These are phyloP conservation scores for Zosterops japonicus DNA, from an alignment of 2,113 vertebrate genomes.

Conservation along the genomic window DNA sequence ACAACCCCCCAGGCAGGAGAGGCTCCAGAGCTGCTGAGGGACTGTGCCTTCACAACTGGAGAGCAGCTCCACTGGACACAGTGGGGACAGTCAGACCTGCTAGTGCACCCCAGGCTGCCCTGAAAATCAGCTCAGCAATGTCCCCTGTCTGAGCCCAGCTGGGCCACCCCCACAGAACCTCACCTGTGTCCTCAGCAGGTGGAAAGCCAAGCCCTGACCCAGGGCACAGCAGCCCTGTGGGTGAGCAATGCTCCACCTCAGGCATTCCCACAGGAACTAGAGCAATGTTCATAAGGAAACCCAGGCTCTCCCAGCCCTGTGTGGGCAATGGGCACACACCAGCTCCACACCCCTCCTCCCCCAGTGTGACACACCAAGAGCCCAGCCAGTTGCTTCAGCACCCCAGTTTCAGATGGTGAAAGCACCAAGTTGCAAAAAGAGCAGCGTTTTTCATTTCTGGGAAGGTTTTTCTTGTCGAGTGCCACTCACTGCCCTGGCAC, in stretches of 20 bases:
- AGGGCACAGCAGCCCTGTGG: accelerated
- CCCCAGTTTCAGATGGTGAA: accelerated
- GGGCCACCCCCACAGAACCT: too few species aligned
- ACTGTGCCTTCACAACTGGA: neutral
- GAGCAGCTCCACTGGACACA: neutral
- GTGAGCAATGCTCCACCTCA: neutral
- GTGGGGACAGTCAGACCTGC: too few species aligned
- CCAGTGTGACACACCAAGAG: accelerated
- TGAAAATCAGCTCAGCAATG: neutral
- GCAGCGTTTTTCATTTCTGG: neutral
- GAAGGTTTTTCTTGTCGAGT: neutral
- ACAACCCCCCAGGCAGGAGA: neutral
- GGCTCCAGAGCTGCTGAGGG: neutral
- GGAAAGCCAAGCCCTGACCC: neutral
- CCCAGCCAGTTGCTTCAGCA: neutral
- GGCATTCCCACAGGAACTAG: neutral
- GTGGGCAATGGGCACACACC: accelerated
- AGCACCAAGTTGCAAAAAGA: neutral
- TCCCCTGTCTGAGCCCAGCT: neutral
- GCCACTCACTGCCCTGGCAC: accelerated
- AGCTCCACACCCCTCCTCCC: neutral
- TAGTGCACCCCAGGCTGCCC: too few species aligned
- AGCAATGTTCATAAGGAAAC: neutral
- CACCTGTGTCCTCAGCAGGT: accelerated
- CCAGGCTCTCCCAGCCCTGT: accelerated